phyloP scores from a whole-genome alignment of 2,888 invertebrate species.

The Antitype chi region DNA sequence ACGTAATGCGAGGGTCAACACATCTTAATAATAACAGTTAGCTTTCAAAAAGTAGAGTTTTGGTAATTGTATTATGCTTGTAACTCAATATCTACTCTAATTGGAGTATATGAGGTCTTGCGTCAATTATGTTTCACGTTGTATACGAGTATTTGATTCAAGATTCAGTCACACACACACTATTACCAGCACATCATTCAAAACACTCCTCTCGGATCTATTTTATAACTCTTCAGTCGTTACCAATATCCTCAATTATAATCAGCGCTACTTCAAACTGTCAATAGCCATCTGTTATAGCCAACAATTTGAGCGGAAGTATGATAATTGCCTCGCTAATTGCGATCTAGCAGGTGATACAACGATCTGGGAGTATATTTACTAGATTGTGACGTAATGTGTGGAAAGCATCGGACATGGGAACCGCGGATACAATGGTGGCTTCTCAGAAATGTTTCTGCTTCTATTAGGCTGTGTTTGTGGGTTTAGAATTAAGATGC shows the following conservation, averaged over 20 bases:
- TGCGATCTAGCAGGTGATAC: slow-evolving; percentile 65
- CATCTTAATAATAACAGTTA: too few species aligned
- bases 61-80: too few species aligned
- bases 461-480: slow-evolving; percentile 29
- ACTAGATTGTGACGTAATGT: slow-evolving; percentile 53
- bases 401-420: slow-evolving; percentile 49
- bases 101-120: too few species aligned
- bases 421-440: slow-evolving; percentile 52
- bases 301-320: slow-evolving; percentile 69
- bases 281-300: slow-evolving; percentile 58
- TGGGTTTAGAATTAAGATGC: slow-evolving; percentile 14
- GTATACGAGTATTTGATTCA: neutral
- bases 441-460: slow-evolving; percentile 31
- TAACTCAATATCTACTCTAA: too few species aligned
- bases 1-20: too few species aligned
- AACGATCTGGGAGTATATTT: slow-evolving; percentile 27
- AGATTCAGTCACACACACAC: slow-evolving; percentile 10
- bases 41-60: too few species aligned
- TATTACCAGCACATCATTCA: slow-evolving; percentile 5
- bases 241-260: slow-evolving; percentile 59
- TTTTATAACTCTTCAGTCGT: slow-evolving; percentile 36
- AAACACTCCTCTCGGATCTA: slow-evolving; percentile 12
- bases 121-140: too few species aligned
- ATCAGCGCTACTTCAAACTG: slow-evolving; percentile 52
- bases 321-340: slow-evolving; percentile 71